A percentile compares a stretch with the other conserved stretches of the same genome.
These are phyloP conservation scores for Oceanodroma leucorhoa DNA, from an alignment of 2,797 vertebrate species.

Conservation along the genomic window DNA sequence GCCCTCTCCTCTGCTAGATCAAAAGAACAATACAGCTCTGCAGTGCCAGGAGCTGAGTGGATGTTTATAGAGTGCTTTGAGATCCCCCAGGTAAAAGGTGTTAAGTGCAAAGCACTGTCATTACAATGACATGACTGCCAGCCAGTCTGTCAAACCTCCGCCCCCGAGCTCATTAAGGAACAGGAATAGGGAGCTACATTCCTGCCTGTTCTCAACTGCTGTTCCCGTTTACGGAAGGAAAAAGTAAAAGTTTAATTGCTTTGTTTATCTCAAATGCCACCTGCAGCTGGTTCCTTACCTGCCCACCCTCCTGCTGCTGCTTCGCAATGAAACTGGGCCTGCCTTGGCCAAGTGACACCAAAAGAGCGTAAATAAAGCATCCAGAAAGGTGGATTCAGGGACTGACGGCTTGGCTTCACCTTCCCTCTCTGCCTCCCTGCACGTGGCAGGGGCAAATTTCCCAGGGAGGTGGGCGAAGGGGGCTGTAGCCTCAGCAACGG, in stretches of 20 bases:
- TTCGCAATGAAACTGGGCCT: accelerated
- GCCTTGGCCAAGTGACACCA: not conserved
- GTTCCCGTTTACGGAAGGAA: not conserved
- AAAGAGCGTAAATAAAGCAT: not conserved
- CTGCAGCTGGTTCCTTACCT: not conserved
- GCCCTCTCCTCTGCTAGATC: not conserved
- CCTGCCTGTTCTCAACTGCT: not conserved
- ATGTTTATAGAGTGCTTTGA: conserved; percentile 33
- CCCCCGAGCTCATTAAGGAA: conserved; percentile 20
- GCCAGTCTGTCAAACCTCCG: not conserved
- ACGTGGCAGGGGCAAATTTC: not conserved
- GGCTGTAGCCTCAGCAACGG: not conserved
- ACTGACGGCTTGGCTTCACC: not conserved
- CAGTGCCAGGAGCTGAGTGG: not conserved
- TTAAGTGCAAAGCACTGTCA: conserved; percentile 1
- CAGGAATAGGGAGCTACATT: conserved; percentile 36
- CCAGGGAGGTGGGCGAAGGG: not conserved
- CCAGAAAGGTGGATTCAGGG: not conserved
- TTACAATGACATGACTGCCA: not conserved
- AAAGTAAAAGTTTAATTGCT: conserved; percentile 31
- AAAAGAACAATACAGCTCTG: not conserved
- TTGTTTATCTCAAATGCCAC: conserved; percentile 7
- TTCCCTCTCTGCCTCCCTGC: not conserved
- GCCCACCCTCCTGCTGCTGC: not conserved
- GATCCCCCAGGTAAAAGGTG: conserved; percentile 23